Evolutionary conservation across 92 coral and sea anemone genomes (phyloP).

Genomic region (Blastomussa wellsi): DNA sequence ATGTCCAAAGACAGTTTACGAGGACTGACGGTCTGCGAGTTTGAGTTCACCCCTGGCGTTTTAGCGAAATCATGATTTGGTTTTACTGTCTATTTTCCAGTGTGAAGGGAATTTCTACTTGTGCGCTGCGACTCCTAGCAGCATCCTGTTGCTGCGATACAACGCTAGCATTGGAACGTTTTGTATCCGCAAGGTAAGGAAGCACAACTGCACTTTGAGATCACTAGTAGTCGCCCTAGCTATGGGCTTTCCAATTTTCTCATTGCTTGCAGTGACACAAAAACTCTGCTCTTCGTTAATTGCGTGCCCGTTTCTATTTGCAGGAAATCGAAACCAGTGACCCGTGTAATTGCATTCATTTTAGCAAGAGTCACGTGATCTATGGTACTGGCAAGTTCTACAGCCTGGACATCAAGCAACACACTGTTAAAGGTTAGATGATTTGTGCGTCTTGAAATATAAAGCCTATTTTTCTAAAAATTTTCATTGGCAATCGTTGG

Average conservation of each 20-base stretch:
- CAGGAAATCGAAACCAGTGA: slow-evolving; percentile 96
- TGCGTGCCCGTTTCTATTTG: not conserved
- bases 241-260: too few relatives aligned
- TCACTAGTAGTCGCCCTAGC: too few relatives aligned
- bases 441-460: too few relatives aligned
- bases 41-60: too few relatives aligned
- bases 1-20: too few relatives aligned
- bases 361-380: slow-evolving; percentile 76
- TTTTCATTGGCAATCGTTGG: too few relatives aligned
- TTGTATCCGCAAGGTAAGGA: slow-evolving; percentile 86
- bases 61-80: not conserved
- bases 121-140: slow-evolving; percentile 94
- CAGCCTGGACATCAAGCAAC: slow-evolving; percentile 84
- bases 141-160: slow-evolving; percentile 80
- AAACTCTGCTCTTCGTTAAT: too few relatives aligned
- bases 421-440: slow-evolving; percentile 76
- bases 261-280: too few relatives aligned
- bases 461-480: too few relatives aligned
- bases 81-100: slow-evolving; percentile 31
- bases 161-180: slow-evolving; percentile 90
- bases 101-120: slow-evolving; percentile 74
- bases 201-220: too few relatives aligned
- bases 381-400: slow-evolving; percentile 97
- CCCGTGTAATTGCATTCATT: slow-evolving; percentile 96
- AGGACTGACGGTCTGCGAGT: too few relatives aligned